Evolutionary conservation across 2,888 invertebrate genomes (phyloP).

Genomic region (Drosophila acutilabella): DNA sequence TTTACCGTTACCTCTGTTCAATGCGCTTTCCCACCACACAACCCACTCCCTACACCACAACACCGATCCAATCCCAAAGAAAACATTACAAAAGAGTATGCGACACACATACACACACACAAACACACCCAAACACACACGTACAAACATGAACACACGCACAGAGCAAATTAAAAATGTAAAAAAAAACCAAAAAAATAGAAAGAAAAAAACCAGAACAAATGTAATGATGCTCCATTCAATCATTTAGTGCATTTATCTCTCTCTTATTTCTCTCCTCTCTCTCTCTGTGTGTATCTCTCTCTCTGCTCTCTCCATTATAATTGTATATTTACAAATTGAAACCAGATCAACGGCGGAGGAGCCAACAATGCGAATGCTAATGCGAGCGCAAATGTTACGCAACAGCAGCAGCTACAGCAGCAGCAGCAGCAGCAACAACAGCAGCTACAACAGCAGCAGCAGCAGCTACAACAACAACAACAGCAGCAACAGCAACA

Average conservation of each 20-base stretch:
- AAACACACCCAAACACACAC: slow-evolving; percentile 6
- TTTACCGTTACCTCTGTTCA: slow-evolving; percentile 36
- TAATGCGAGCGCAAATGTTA: slow-evolving; percentile 29
- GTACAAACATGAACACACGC: slow-evolving; percentile 15
- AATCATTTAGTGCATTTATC: slow-evolving; percentile 79
- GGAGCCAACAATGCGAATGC: slow-evolving; percentile 37
- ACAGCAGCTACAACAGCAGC: slow-evolving; percentile 46
- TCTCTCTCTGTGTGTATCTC: slow-evolving; percentile 66
- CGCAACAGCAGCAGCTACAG: slow-evolving; percentile 35
- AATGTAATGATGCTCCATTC: slow-evolving; percentile 60
- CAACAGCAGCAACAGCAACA: slow-evolving; percentile 48
- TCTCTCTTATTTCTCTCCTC: slow-evolving; percentile 54
- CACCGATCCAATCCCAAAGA: background rate
- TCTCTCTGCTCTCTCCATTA: slow-evolving; percentile 77
- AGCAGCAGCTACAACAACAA: slow-evolving; percentile 28
- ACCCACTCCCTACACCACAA: background rate
- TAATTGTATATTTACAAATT: slow-evolving; percentile 81
- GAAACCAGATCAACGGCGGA: slow-evolving; percentile 81
- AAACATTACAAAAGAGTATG: slow-evolving; percentile 10
- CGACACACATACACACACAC: slow-evolving; percentile 18
- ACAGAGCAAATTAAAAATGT: slow-evolving; percentile 22
- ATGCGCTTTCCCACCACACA: slow-evolving; percentile 21
- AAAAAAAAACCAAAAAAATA: slow-evolving; percentile 8
- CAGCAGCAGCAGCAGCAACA: slow-evolving; percentile 43
- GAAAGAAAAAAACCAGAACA: slow-evolving; percentile 21